Percentiles rank a stretch among this genome's conserved stretches.
Evolutionary conservation across 2,888 invertebrate species (phyloP).

Genomic region (Eupeodes latifasciatus): DNA sequence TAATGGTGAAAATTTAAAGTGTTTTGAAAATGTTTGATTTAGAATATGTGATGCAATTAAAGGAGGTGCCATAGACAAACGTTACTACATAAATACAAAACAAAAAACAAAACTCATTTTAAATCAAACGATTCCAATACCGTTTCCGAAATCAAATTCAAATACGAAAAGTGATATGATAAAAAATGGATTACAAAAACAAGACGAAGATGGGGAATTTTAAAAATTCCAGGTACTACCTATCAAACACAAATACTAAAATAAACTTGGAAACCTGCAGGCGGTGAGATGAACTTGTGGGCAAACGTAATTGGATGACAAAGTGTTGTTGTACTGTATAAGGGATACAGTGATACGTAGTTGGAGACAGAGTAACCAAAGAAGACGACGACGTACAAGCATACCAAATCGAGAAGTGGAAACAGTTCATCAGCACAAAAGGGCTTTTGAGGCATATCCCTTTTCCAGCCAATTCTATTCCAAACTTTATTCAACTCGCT

Average conservation of each 20-base stretch:
- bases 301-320: slow-evolving; percentile 78
- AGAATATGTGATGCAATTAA: slow-evolving; percentile 40
- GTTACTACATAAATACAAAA: slow-evolving; percentile 15
- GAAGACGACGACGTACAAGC: slow-evolving; percentile 57
- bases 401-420: slow-evolving; percentile 56
- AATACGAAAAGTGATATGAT: slow-evolving; percentile 60
- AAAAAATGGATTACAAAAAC: slow-evolving; percentile 66
- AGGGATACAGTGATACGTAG: slow-evolving; percentile 73
- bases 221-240: slow-evolving; percentile 64
- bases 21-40: slow-evolving; percentile 36
- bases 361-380: slow-evolving; percentile 68
- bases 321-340: slow-evolving; percentile 77
- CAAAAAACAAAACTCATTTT: slow-evolving; percentile 19
- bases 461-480: slow-evolving; percentile 54
- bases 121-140: background rate
- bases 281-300: slow-evolving; percentile 80
- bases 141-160: background rate
- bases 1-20: slow-evolving; percentile 32
- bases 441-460: slow-evolving; percentile 52
- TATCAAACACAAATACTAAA: slow-evolving; percentile 57
- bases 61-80: slow-evolving; percentile 20
- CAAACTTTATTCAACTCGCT: slow-evolving; percentile 56
- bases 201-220: slow-evolving; percentile 56
- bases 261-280: slow-evolving; percentile 77
- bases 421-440: slow-evolving; percentile 63